Evolutionary conservation across 2,113 vertebrate species (phyloP).

Genomic region (Heterotis niloticus): DNA sequence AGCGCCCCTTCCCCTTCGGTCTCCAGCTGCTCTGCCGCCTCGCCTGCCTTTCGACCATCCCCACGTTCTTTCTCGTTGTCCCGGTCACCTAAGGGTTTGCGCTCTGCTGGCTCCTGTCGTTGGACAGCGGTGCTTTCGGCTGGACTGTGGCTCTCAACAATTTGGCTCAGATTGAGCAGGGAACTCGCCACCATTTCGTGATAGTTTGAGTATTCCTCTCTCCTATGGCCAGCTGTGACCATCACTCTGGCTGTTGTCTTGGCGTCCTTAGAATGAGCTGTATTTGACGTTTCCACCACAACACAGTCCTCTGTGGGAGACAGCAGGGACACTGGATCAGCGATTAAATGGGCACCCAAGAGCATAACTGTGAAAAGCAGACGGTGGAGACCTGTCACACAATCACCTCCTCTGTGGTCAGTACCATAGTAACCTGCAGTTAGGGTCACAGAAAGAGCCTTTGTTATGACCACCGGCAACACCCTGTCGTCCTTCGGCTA

Average conservation of each 20-base stretch:
- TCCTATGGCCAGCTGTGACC: slow-evolving; percentile 30
- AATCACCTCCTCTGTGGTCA: not conserved
- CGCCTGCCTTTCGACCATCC: slow-evolving; percentile 35
- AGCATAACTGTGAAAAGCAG: slow-evolving; percentile 1
- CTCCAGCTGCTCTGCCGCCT: slow-evolving; percentile 27
- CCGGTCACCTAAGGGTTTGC: slow-evolving; percentile 20
- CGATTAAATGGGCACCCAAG: not conserved
- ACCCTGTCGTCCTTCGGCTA: not conserved
- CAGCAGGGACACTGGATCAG: slow-evolving; percentile 19
- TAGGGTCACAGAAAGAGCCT: not conserved
- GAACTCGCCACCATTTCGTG: slow-evolving; percentile 82
- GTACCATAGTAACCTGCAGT: not conserved
- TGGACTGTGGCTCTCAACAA: slow-evolving; percentile 54
- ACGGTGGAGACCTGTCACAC: not conserved
- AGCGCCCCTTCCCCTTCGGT: slow-evolving; percentile 40
- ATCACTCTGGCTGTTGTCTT: slow-evolving; percentile 26
- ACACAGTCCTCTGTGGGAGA: slow-evolving; percentile 60
- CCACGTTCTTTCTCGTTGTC: slow-evolving; percentile 60
- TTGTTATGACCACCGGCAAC: not conserved
- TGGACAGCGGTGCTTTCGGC: slow-evolving; percentile 35
- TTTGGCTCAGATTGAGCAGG: slow-evolving; percentile 78
- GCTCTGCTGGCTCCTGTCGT: slow-evolving; percentile 44
- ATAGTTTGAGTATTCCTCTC: slow-evolving; percentile 69
- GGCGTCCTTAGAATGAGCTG: slow-evolving; percentile 22
- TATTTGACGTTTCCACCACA: slow-evolving; percentile 51